phyloP scores from a whole-genome alignment of 2,797 vertebrate genomes.

The Eurystomus glaucurus region DNA sequence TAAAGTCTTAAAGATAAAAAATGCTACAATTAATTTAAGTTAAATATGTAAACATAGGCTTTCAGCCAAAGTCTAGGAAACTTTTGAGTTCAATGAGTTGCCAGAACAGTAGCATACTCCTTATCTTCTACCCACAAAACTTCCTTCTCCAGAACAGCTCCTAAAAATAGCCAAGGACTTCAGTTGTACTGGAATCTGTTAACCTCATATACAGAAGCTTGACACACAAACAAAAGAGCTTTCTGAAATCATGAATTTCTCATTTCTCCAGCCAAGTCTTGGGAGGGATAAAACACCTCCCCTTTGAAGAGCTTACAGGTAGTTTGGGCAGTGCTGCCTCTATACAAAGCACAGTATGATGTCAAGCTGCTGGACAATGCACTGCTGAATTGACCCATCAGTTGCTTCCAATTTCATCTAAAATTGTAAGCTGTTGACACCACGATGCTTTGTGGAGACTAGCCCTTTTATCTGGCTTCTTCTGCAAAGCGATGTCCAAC shows the following conservation, averaged over 20 bases:
- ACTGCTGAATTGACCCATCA: not conserved
- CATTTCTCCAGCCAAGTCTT: not conserved
- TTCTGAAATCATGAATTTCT: not conserved
- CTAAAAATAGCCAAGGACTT: constrained; percentile 12
- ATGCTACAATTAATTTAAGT: constrained; percentile 62
- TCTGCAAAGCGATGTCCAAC: not conserved
- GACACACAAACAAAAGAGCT: not conserved
- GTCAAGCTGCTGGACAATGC: not conserved
- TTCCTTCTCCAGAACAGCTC: constrained; percentile 25
- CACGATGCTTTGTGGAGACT: accelerated
- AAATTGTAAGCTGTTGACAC: not conserved
- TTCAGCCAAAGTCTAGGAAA: constrained; percentile 6
- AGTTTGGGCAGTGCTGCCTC: not conserved
- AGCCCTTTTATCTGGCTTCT: not conserved
- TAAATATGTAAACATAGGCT: constrained; percentile 28
- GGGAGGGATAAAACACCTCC: not conserved
- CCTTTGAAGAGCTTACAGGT: not conserved
- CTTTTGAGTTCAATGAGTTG: not conserved
- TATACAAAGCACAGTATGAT: not conserved
- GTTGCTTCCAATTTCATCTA: not conserved
- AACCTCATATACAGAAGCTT: not conserved
- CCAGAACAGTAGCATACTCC: constrained; percentile 5
- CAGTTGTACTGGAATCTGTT: constrained; percentile 30
- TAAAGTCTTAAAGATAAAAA: constrained; percentile 65
- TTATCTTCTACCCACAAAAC: constrained; percentile 38